Evolutionary conservation across 2,888 invertebrate species (phyloP), one percentile per base, ranked within the genome.

Genomic region (Masnerella sp.): DNA sequence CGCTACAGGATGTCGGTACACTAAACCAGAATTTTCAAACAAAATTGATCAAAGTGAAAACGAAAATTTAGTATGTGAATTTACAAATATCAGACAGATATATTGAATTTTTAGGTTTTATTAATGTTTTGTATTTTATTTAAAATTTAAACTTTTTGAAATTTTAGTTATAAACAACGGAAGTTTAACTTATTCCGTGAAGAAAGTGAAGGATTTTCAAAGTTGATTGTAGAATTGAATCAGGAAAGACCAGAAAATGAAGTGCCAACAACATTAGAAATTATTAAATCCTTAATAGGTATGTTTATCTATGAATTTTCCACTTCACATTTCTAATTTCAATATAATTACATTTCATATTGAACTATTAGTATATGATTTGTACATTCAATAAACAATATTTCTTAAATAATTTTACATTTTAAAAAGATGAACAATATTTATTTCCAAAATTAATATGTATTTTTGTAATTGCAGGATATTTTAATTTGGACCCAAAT

Each of bases 201-300:
- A 89, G 99, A 99, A 89, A 97, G 96, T 89, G 99, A 99, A 90
- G 99, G 99, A 4, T 99, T 97, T 89, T 95, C 99, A 1, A 99
- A 99, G 88, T 90, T 99, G 42, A 93, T 98, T 65, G 94, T 96
- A 12, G 98, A 98, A 89, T 89, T 99, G 70, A 96, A 96, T 90
- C 96, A 96, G 88, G 94, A 95, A 81, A 90, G 92, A 77, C 90
- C 90, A 62, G 91, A 91, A 82, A 87, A 77, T 32, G 89, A 90
- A 77, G 90, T 90, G 58, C 91, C 91, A 75, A 91, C 93, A 79
- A 91, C 91, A 81, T 90, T 98, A 83, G 95, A 97, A 89, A 95
- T 96, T 64, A 95, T 98, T 58, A 96, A 96, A 86, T 96, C 97
- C 1, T 89, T 98, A 59, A 98, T 98, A 88, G 97, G 97, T 96